phyloP scores from a whole-genome alignment of 1,140 invertebrate genomes.

The Lethocerus indicus region DNA sequence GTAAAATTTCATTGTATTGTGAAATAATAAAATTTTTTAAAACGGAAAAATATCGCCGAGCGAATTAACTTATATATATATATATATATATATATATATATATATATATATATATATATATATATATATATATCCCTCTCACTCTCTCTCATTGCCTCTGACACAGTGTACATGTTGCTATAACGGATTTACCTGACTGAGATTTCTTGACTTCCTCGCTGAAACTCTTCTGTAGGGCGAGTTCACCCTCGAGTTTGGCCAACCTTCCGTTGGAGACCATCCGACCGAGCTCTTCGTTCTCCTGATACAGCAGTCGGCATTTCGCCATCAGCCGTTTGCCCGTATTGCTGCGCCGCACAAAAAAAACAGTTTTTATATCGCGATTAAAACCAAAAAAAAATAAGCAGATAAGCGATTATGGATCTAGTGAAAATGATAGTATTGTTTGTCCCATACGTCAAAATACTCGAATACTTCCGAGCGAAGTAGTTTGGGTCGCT shows the following conservation, averaged over 20 bases:
- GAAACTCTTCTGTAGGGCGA: slow-evolving; percentile 88
- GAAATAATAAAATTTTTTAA: no score
- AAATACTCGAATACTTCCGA: no score
- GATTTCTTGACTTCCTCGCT: slow-evolving; percentile 94
- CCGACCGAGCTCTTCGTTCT: slow-evolving; percentile 94
- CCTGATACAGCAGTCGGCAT: slow-evolving; percentile 87
- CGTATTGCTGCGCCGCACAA: slow-evolving; percentile 64
- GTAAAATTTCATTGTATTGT: no score
- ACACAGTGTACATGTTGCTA: not conserved
- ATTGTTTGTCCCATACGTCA: no score
- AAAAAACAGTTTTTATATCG: not conserved
- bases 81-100: not conserved
- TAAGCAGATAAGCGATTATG: no score
- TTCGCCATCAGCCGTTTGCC: slow-evolving; percentile 97
- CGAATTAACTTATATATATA: no score
- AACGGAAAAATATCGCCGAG: no score
- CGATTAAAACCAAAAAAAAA: not conserved
- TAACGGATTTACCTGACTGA: slow-evolving; percentile 59
- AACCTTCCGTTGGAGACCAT: slow-evolving; percentile 88
- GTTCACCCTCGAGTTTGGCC: slow-evolving; percentile 88
- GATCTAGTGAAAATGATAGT: no score
- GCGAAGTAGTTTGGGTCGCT: no score
- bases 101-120: not conserved
- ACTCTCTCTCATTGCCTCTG: not conserved
- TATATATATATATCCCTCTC: not conserved